phyloP scores from a whole-genome alignment of 2,113 vertebrate species.

The Campylorhamphus procurvoides region DNA sequence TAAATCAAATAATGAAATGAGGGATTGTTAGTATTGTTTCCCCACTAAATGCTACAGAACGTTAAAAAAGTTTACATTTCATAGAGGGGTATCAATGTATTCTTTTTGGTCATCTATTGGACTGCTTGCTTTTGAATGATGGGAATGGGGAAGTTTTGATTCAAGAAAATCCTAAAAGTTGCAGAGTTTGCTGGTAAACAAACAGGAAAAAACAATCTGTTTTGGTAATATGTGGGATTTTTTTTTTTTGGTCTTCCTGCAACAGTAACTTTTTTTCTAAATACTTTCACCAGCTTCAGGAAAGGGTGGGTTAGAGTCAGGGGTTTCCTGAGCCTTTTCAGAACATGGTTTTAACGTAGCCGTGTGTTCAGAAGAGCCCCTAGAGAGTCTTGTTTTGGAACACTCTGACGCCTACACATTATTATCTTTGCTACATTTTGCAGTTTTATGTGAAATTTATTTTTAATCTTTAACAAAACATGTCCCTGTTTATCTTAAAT shows the following conservation, averaged over 20 bases:
- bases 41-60: background rate
- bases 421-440: constrained; percentile 79
- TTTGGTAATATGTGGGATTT: background rate
- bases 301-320: constrained; percentile 82
- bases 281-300: constrained; percentile 81
- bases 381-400: constrained; percentile 84
- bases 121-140: background rate
- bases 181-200: constrained; percentile 31
- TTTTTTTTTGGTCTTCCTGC: constrained; percentile 6
- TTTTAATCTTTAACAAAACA: constrained; percentile 82
- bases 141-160: background rate
- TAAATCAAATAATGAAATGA: background rate
- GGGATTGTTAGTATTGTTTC: background rate
- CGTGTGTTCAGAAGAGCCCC: constrained; percentile 71
- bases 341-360: constrained; percentile 72
- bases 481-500: constrained; percentile 78
- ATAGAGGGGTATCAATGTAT: background rate
- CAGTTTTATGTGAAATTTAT: constrained; percentile 80
- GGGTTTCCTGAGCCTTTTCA: constrained; percentile 82
- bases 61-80: background rate
- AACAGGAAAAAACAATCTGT: constrained; percentile 49
- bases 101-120: background rate
- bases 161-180: background rate
- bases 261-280: constrained; percentile 57
- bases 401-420: constrained; percentile 77